phyloP scores from a whole-genome alignment of 2,113 vertebrate species.

The Dromiciops gliroides region DNA sequence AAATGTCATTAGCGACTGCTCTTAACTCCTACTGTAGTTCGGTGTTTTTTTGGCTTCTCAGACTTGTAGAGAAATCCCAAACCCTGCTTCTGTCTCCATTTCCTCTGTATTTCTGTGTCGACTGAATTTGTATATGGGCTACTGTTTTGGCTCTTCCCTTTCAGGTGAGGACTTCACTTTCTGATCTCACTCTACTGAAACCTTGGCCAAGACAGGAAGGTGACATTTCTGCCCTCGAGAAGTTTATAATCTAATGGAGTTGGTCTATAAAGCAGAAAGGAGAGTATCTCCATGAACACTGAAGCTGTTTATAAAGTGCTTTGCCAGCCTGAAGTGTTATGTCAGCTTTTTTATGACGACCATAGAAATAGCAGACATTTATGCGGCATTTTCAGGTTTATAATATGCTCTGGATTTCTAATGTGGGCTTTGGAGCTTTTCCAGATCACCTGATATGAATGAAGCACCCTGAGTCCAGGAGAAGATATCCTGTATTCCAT shows the following conservation, averaged over 20 bases:
- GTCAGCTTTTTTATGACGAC: not conserved
- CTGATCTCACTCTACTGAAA: not conserved
- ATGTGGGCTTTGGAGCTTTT: not conserved
- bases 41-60: not conserved
- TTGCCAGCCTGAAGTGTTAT: not conserved
- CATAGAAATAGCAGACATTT: not conserved
- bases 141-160: not conserved
- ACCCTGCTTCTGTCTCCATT: not conserved
- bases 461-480: not conserved
- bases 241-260: not conserved
- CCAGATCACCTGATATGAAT: not conserved
- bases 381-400: not conserved
- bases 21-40: not conserved
- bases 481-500: not conserved
- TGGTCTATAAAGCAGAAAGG: not conserved
- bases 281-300: not conserved
- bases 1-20: not conserved
- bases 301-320: not conserved
- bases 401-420: not conserved
- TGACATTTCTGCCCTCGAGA: fast-evolving
- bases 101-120: not conserved
- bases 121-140: not conserved
- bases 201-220: not conserved
- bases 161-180: not conserved
- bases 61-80: not conserved